Conservation (phyloP, 2,797 vertebrate genomes). For the Columba guinea region DNA sequence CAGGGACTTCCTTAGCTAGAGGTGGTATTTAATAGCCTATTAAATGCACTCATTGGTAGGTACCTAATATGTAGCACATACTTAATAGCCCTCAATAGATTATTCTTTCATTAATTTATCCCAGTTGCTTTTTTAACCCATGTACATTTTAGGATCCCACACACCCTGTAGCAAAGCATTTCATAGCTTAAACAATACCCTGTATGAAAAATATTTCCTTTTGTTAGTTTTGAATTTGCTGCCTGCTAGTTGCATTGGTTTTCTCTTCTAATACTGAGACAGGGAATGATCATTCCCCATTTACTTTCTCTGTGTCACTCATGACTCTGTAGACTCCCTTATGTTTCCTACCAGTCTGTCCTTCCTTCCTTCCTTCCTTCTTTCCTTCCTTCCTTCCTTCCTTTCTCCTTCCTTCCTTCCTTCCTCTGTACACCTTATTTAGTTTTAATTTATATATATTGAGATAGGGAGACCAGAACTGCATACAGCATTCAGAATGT, state of each 20-base stretch:
- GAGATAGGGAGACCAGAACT: neutral
- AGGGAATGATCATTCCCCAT: neutral
- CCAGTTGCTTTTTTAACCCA: neutral
- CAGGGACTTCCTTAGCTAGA: neutral
- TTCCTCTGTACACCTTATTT: neutral
- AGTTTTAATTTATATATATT: neutral
- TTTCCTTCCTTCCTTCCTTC: neutral
- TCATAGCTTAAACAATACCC: neutral
- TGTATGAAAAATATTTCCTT: neutral
- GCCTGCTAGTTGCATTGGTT: neutral
- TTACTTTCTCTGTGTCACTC: neutral
- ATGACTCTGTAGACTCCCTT: neutral
- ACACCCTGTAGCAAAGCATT: neutral
- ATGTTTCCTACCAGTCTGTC: neutral
- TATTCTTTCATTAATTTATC: neutral
- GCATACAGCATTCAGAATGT: neutral
- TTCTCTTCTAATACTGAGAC: neutral
- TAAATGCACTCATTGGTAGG: neutral
- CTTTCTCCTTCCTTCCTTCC: neutral
- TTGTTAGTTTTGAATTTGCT: neutral
- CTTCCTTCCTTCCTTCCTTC: no score
- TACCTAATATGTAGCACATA: neutral
- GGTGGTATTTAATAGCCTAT: constrained; percentile 9
- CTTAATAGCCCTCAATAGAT: neutral
- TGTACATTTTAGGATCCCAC: neutral